Conservation (phyloP, 1,140 invertebrate species). For the Ceratosolen solmsi region DNA sequence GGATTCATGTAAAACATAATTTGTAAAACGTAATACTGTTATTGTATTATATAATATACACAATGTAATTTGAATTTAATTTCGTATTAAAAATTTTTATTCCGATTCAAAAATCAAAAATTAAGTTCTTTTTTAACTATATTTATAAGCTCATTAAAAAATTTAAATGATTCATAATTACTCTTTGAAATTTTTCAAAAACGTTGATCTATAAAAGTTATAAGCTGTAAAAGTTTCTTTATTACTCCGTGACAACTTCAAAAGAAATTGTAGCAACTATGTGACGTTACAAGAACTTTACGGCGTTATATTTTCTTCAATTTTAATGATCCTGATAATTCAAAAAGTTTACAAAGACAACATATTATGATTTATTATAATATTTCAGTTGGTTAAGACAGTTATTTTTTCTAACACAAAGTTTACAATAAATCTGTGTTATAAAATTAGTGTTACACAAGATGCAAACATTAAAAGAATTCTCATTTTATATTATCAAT, state of each 20-base stretch:
- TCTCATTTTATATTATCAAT: too few relatives aligned
- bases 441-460: too few relatives aligned
- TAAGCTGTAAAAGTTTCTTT: neutral
- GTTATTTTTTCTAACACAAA: neutral
- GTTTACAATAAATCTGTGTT: too few relatives aligned
- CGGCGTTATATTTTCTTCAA: neutral
- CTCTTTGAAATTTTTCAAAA: neutral
- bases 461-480: too few relatives aligned
- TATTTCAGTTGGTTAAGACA: neutral
- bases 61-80: too few relatives aligned
- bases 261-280: neutral
- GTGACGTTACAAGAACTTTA: neutral
- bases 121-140: neutral
- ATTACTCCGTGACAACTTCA: slow-evolving; percentile 1
- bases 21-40: too few relatives aligned
- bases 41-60: too few relatives aligned
- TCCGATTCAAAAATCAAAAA: too few relatives aligned
- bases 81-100: too few relatives aligned
- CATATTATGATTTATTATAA: neutral
- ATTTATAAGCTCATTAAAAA: neutral
- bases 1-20: too few relatives aligned
- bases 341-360: neutral
- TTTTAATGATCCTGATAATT: neutral
- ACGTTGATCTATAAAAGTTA: neutral
- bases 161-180: neutral